Evolutionary conservation across 53 echinoderm and acorn worm genomes (phyloP), one percentile per base, ranked within the genome.

Genomic region (Henricia sp.): DNA sequence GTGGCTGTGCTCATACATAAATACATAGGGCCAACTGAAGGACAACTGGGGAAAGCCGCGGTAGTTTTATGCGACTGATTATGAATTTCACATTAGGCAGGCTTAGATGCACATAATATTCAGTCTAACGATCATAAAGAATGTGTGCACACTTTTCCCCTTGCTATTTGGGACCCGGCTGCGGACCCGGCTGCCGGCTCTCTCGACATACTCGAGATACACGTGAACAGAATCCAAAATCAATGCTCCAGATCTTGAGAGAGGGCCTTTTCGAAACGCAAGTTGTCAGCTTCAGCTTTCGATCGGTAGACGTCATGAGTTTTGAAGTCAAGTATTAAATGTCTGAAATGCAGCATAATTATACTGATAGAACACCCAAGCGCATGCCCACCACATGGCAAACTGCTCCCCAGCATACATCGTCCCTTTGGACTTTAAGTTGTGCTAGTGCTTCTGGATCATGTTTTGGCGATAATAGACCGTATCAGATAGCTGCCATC

Each of bases 1-100:
- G n/a, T n/a, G 52, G 33, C 42, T 73, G 1, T 25, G 63, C 85
- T 85, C 85, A 85, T 85, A 73, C 85, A 85, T 85, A 85, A 85
- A 85, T 58, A 85, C 85, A 85, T 85, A 56, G 41, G 63, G 43
- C 35, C 60, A 6, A 32, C 19, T 80, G 80, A 80, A 80, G 80
- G 64, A 62, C 80, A 24, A 50, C 48, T 6, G 80, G 80, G 80
- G n/a, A n/a, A n/a, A 80, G 35, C 34, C 77, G 19, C 40, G 30
- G 1, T n/a, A n/a, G n/a, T n/a, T n/a, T n/a, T n/a, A n/a, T 30
- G 80, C 62, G 80, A 80, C 62, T 43, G 63, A 63, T 80, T 46
- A 80, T 80, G 80, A 63, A 64, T 80, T 80, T 80, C 80, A 80
- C 80, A 80, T 80, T 50, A 80, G 64, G 64, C 24, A 57, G 24